Conservation (phyloP, 2,888 invertebrate genomes). For the Pogonocherus hispidulus region DNA sequence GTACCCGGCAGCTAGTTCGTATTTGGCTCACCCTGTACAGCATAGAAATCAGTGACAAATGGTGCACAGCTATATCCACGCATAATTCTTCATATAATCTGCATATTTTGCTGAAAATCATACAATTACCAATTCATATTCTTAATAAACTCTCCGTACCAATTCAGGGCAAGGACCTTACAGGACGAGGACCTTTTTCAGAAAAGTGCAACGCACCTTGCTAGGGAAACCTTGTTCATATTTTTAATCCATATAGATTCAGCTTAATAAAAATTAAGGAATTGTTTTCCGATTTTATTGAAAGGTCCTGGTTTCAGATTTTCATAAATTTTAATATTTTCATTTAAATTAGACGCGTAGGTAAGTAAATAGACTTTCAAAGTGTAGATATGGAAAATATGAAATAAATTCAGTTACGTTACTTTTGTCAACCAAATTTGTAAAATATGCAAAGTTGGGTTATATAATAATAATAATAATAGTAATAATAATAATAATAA, state of each 20-base stretch:
- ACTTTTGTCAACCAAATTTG: too few relatives aligned
- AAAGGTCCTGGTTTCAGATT: not conserved
- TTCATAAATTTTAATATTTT: not conserved
- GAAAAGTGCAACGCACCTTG: not conserved
- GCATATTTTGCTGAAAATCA: conserved; percentile 9
- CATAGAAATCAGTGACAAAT: not conserved
- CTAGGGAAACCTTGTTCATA: not conserved
- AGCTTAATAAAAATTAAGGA: not conserved
- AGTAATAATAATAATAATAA: too few relatives aligned
- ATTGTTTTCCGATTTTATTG: not conserved
- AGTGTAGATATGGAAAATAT: too few relatives aligned
- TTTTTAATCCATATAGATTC: not conserved
- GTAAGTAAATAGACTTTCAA: too few relatives aligned
- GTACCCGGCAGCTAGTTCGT: too few relatives aligned
- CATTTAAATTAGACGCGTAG: not conserved
- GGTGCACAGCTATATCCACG: not conserved
- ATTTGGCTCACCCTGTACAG: too few relatives aligned
- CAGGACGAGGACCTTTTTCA: not conserved
- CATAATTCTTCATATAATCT: conserved; percentile 19
- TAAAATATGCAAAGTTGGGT: too few relatives aligned
- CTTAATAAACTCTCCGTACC: not conserved
- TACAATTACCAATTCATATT: conserved; percentile 9
- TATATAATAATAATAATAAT: too few relatives aligned
- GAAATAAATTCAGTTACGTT: too few relatives aligned
- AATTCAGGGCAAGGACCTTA: conserved; percentile 1